Evolutionary conservation across 2,888 invertebrate genomes (phyloP).

Genomic region (Cheilosia variabilis): DNA sequence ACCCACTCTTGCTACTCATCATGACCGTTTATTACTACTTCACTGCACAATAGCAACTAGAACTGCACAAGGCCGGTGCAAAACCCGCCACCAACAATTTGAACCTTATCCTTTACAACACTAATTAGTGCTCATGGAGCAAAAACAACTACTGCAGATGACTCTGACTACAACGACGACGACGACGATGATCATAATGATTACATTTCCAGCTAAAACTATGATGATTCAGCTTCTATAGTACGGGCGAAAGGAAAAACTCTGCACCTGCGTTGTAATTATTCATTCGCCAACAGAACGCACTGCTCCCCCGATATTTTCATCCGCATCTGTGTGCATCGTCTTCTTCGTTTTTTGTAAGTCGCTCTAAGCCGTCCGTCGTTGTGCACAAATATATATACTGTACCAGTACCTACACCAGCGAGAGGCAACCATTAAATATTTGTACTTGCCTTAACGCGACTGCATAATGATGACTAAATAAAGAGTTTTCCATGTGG

Average conservation of each 20-base stretch:
- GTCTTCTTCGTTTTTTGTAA: too few relatives aligned
- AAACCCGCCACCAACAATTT: slow-evolving; percentile 21
- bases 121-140: slow-evolving; percentile 55
- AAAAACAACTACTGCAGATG: slow-evolving; percentile 40
- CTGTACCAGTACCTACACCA: slow-evolving; percentile 10
- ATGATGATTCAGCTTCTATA: slow-evolving; percentile 53
- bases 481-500: slow-evolving; percentile 71
- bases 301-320: slow-evolving; percentile 62
- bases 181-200: slow-evolving; percentile 43
- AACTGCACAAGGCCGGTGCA: background rate
- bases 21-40: too few relatives aligned
- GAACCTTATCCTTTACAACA: slow-evolving; percentile 66
- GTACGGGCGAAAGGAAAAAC: slow-evolving; percentile 43
- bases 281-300: slow-evolving; percentile 62
- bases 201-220: slow-evolving; percentile 45
- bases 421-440: slow-evolving; percentile 65
- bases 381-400: slow-evolving; percentile 10
- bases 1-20: too few relatives aligned
- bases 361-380: slow-evolving; percentile 9
- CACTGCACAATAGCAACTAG: too few relatives aligned
- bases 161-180: slow-evolving; percentile 7
- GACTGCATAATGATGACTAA: slow-evolving; percentile 73
- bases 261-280: slow-evolving; percentile 74
- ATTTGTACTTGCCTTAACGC: slow-evolving; percentile 68
- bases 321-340: slow-evolving; percentile 10